phyloP scores from a whole-genome alignment of 1,140 invertebrate species.

The Tetramorium alpestre region DNA sequence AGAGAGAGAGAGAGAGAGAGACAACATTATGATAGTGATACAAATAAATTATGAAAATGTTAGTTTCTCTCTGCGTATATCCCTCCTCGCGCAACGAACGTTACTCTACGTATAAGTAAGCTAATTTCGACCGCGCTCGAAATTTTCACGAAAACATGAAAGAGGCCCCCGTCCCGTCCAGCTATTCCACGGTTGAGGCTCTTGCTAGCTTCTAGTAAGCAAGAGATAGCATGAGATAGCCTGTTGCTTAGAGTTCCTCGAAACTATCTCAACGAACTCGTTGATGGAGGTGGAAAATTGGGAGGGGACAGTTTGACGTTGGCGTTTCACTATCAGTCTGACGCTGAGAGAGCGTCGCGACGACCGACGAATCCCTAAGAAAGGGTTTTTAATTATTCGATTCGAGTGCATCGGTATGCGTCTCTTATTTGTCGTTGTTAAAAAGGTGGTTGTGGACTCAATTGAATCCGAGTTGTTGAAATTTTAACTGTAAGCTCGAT shows the following conservation, averaged over 20 bases:
- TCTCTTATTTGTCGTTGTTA: background rate
- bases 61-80: background rate
- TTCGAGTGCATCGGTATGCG: constrained; percentile 18
- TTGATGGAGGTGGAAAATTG: constrained; percentile 72
- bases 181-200: constrained; percentile 22
- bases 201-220: constrained; percentile 19
- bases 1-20: background rate
- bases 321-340: constrained; percentile 74
- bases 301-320: constrained; percentile 70
- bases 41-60: constrained; percentile 56
- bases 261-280: constrained; percentile 64
- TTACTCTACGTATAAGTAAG: background rate
- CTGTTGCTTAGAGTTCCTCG: constrained; percentile 65
- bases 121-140: constrained; percentile 76
- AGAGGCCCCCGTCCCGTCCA: constrained; percentile 39
- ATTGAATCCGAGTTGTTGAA: background rate
- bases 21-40: constrained; percentile 40
- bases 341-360: constrained; percentile 73
- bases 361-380: constrained; percentile 64
- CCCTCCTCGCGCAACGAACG: background rate
- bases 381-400: constrained; percentile 23
- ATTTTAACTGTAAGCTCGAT: background rate
- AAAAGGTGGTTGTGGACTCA: background rate
- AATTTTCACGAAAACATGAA: constrained; percentile 67
- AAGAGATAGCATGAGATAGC: constrained; percentile 12